Base-by-base conservation (phyloP, 2,797 vertebrate genomes). In the Sternarchorhynchus goeldii region DNA sequence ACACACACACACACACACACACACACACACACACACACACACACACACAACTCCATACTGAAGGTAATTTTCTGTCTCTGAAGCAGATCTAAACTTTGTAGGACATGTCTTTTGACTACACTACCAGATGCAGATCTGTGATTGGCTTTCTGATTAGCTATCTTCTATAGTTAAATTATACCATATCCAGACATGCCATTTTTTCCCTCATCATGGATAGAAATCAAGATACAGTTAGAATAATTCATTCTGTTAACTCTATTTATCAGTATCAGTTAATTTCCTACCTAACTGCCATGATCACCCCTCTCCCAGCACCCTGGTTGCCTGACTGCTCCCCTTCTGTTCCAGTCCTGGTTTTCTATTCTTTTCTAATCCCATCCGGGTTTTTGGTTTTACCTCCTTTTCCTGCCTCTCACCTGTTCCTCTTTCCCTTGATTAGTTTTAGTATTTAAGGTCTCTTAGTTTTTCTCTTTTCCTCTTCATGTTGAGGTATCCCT, bases 181-280 rank as follows among this genome's bases (percentile, higher is more conserved):
- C 17, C 66, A 70, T 31, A 56, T 55, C 50, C 6, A 2, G 14
- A 18, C 17, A 58, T 66, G 45, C n/a, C 55, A 18, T 57, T n/a
- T 58, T 14, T 67, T 25, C 25, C 25, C 32, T n/a, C 32, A n/a
- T 58, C 55, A 10, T 71, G n/a, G 55, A 36, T 58, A 32, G 32
- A 71, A 71, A 58, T 67, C n/a, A 67, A 41, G 32, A 31, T 58
- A 20, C 17, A 65, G 34, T 59, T 57, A 50, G 34, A 77, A 29
- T 50, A 77, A 77, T 69, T 36, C 36, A 59, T 66, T 67, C 29
- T 20, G 29, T 69, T 58, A 67, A 53, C 14, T 58, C 32, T 67
- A 67, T 58, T 71, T 34, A 36, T 76, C 53, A 68, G 50, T 67
- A 55, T 58, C 39, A 58, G 34, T 29, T 45, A 56, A 20, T 65